Percentiles rank a stretch among this genome's conserved stretches.
These are phyloP conservation scores for Linyphia triangularis DNA, from an alignment of 2,888 invertebrate species.

Conservation along the genomic window DNA sequence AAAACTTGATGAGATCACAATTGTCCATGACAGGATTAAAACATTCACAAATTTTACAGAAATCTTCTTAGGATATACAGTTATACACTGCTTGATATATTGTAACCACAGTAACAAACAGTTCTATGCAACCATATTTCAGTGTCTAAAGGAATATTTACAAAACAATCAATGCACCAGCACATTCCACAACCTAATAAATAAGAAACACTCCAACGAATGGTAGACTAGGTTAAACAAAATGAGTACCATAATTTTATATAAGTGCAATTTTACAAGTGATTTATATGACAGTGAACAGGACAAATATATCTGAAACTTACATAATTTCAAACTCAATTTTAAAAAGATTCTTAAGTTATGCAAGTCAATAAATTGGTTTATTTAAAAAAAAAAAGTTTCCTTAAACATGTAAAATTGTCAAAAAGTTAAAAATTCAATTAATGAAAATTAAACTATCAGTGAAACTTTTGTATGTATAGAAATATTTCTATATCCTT, in stretches of 20 bases:
- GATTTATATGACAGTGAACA: neutral
- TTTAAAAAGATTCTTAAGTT: no score
- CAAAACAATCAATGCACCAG: conserved; percentile 4
- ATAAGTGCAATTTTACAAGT: neutral
- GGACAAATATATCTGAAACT: neutral
- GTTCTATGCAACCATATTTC: neutral
- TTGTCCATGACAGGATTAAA: neutral
- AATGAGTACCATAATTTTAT: conserved; percentile 8
- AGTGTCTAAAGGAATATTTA: conserved; percentile 23
- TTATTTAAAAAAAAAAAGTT: no score
- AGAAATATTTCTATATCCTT: no score
- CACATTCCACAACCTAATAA: conserved; percentile 53
- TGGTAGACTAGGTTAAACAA: conserved; percentile 46
- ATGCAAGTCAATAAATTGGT: no score
- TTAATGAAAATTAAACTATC: no score
- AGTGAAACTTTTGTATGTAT: no score
- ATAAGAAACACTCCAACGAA: conserved; percentile 44
- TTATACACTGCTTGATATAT: neutral
- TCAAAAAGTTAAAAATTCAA: no score
- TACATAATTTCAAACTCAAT: neutral
- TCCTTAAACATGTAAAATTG: no score
- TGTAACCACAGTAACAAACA: conserved; percentile 18
- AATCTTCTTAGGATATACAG: neutral
- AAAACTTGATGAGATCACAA: conserved; percentile 50
- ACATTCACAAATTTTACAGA: conserved; percentile 19